Evolutionary conservation across 2,113 vertebrate species (phyloP), one percentile per base, ranked within the genome.

Genomic region (Paedocypris sp.): DNA sequence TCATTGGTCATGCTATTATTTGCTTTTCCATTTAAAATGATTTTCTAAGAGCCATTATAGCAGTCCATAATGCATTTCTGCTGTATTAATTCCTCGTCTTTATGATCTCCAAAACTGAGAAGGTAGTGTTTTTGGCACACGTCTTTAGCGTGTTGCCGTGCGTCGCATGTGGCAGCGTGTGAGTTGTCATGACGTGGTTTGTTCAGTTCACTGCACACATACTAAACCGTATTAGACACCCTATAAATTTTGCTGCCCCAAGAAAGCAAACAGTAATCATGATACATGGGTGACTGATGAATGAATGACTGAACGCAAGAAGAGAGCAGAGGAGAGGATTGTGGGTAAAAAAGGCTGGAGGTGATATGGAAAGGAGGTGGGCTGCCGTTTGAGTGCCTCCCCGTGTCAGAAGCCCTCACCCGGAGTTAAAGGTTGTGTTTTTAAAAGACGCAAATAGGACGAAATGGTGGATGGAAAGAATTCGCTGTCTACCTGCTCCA

Each of bases 401-500:
- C 5, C 39, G 6, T 31, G 53, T 42, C 20, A 23, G 43, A 41
- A 25, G 1, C 31, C 20, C 41, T 47, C 19, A 6, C 29, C 2
- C 6, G 11, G 41, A 25, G 57, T 42, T 32, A 38, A 26, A 19
- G 20, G 25, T 13, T 43, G 36, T 42, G 43, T 42, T 53, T 57
- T 59, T n/a, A 33, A 26, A 32, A 51, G 51, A 45, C 51, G 9
- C 33, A 33, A 39, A 29, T 41, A 43, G 56, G 53, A 83, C 86
- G 84, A 85, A 79, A 79, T 76, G 74, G 82, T 73, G 65, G 66
- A 76, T 80, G 89, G 89, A 90, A 90, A 90, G 81, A 82, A 80
- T 78, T 85, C 78, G 85, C 81, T 82, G 83, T 88, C 88, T 90
- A 90, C 87, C 87, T 89, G 87, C 78, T 86, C 85, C 50, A 83